Percentiles rank a stretch among this genome's conserved stretches.
Evolutionary conservation across 2,797 vertebrate species (phyloP).

Genomic region (Danio kyathit): DNA sequence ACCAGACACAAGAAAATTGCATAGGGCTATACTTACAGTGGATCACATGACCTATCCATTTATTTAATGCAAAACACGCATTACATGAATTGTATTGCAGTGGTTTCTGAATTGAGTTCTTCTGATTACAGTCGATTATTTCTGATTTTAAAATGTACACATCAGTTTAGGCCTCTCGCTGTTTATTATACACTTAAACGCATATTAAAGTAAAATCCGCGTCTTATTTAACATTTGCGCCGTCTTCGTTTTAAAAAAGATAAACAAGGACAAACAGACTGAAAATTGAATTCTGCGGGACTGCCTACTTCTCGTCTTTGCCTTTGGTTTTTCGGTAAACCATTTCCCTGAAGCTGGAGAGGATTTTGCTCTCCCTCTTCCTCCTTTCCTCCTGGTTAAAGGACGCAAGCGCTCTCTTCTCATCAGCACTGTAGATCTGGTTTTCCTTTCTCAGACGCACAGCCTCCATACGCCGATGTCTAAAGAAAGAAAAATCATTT

Average conservation of each 20-base stretch:
- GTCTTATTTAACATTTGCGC: not conserved
- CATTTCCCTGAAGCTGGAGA: slow-evolving; percentile 97
- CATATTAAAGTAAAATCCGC: not conserved
- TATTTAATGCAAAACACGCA: slow-evolving; percentile 13
- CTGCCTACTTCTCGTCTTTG: slow-evolving; percentile 80
- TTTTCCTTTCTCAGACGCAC: slow-evolving; percentile 98
- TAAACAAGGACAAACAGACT: not conserved
- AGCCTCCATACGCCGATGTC: slow-evolving; percentile 98
- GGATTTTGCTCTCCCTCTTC: slow-evolving; percentile 96
- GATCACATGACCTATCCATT: slow-evolving; percentile 8
- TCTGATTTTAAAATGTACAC: slow-evolving; percentile 20
- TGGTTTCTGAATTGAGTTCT: not conserved
- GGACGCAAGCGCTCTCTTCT: slow-evolving; percentile 94
- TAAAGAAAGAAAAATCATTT: slow-evolving; percentile 60
- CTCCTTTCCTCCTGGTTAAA: slow-evolving; percentile 97
- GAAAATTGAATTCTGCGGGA: not conserved
- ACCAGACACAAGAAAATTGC: not conserved
- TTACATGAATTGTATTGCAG: not conserved
- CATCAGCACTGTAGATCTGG: slow-evolving; percentile 98
- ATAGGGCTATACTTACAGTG: not conserved
- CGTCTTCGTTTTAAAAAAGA: not conserved
- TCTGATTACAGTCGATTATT: slow-evolving; percentile 14
- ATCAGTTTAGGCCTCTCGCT: not conserved
- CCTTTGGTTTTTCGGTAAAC: slow-evolving; percentile 85
- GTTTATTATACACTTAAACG: not conserved